These are phyloP conservation scores for Calliopsis andreniformis DNA, from an alignment of 1,140 invertebrate species.

Conservation along the genomic window DNA sequence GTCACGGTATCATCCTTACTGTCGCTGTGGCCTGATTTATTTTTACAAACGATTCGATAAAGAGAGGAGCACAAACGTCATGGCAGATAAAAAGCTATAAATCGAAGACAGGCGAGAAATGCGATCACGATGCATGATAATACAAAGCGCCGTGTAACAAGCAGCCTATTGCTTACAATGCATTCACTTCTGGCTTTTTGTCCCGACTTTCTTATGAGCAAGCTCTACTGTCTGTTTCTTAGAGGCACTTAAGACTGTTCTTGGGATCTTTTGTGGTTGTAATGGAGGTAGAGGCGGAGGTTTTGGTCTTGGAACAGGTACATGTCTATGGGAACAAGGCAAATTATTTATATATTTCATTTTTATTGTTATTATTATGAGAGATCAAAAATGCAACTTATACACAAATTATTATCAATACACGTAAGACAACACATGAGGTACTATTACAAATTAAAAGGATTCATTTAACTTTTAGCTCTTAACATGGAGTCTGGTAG, in stretches of 20 bases:
- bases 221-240: background rate
- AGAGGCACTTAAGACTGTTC: too few species aligned
- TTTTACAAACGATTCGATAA: conserved; percentile 21
- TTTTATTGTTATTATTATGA: too few species aligned
- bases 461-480: too few species aligned
- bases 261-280: background rate
- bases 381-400: too few species aligned
- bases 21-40: background rate
- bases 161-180: background rate
- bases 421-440: too few species aligned
- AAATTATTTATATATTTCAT: background rate
- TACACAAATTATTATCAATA: too few species aligned
- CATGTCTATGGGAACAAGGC: conserved; percentile 36
- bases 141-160: background rate
- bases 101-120: too few species aligned
- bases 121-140: background rate
- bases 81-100: background rate
- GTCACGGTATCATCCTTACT: background rate
- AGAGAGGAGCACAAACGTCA: background rate
- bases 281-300: conserved; percentile 53
- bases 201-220: conserved; percentile 15
- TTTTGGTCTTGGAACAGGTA: conserved; percentile 57
- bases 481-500: too few species aligned
- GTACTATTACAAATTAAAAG: too few species aligned
- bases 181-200: conserved; percentile 18